A percentile compares a stretch with the other conserved stretches of the same genome.
phyloP scores from a whole-genome alignment of 2,797 vertebrate species.

The Spatula clypeata region DNA sequence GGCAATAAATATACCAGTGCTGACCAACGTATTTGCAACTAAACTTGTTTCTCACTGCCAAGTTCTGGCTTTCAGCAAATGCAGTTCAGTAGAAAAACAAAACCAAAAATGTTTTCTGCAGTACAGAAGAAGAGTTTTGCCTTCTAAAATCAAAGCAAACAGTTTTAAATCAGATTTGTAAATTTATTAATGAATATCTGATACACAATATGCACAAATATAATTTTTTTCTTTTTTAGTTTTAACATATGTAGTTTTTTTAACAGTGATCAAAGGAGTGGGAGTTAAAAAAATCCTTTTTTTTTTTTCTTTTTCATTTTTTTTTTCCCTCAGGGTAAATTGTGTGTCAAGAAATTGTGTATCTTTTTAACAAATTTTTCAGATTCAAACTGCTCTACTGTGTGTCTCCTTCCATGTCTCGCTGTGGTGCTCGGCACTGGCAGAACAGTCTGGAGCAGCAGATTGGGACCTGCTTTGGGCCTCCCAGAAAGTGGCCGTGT shows the following conservation, averaged over 20 bases:
- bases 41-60: background rate
- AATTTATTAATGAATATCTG: background rate
- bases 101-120: background rate
- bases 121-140: background rate
- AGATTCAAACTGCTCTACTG: background rate
- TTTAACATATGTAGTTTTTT: background rate
- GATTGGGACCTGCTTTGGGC: conserved; percentile 34
- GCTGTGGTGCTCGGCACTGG: background rate
- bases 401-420: background rate
- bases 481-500: conserved; percentile 33
- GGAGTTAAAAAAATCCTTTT: conserved; percentile 14
- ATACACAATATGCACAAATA: background rate
- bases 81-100: background rate
- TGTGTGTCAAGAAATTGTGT: background rate
- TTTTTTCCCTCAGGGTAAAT: background rate
- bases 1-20: background rate
- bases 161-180: background rate
- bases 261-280: background rate
- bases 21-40: background rate
- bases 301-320: background rate
- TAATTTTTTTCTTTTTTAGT: background rate
- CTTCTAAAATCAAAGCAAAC: background rate
- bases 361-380: background rate
- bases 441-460: conserved; percentile 64
- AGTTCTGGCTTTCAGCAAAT: background rate